These are phyloP conservation scores for Heterodera filipjevi DNA, from an alignment of 2,888 invertebrate genomes.

Conservation along the genomic window DNA sequence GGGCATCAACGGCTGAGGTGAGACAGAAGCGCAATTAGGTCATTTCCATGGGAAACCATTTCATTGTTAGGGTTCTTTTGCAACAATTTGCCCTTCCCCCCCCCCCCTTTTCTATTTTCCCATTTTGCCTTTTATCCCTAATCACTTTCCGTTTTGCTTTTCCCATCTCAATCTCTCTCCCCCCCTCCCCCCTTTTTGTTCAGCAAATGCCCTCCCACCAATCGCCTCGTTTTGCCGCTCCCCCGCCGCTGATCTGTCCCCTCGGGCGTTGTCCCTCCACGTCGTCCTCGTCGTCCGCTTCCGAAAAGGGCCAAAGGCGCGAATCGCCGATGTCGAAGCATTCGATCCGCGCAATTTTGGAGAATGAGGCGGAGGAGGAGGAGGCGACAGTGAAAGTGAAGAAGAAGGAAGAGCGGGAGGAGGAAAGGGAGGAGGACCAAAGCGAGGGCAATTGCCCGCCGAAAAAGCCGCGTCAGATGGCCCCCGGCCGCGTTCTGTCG, in stretches of 20 bases:
- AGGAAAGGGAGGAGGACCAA: not conserved
- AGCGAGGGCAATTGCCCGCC: not conserved
- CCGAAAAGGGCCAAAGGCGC: not conserved
- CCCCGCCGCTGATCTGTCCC: not conserved
- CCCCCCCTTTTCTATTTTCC: too few relatives aligned
- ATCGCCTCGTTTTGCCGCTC: not conserved
- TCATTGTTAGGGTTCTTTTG: too few relatives aligned
- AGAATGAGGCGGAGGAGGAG: not conserved
- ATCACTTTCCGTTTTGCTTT: too few relatives aligned
- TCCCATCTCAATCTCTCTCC: too few relatives aligned
- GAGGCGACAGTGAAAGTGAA: not conserved
- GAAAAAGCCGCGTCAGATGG: not conserved
- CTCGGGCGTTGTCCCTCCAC: slow-evolving; percentile 1
- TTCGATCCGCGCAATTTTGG: slow-evolving; percentile 24
- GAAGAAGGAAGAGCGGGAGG: slow-evolving; percentile 1
- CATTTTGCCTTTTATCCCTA: too few relatives aligned
- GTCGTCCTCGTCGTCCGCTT: not conserved
- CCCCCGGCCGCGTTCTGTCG: not conserved
- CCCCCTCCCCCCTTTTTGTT: not conserved
- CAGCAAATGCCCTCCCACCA: slow-evolving; percentile 5
- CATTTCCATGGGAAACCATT: not conserved
- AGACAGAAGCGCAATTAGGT: not conserved
- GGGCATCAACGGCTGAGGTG: not conserved
- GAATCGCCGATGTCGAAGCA: slow-evolving; percentile 13
- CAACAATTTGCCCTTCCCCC: not conserved